These are phyloP conservation scores for Therioaphis trifolii DNA, from an alignment of 2,888 invertebrate genomes.

Conservation along the genomic window DNA sequence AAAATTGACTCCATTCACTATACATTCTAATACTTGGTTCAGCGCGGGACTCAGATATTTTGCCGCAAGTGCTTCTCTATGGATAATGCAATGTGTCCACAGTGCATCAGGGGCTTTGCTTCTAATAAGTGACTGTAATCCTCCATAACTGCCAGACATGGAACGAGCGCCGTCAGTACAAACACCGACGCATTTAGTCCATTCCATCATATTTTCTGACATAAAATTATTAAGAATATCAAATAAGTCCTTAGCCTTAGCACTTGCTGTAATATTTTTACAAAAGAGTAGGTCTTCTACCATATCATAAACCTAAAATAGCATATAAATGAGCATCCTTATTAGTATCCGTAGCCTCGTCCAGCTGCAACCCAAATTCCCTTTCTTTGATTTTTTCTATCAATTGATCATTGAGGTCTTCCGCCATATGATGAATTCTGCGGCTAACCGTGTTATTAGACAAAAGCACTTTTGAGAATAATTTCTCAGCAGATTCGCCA, in stretches of 20 bases:
- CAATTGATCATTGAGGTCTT: constrained; percentile 15
- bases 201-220: too few relatives aligned
- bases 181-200: too few relatives aligned
- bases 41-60: constrained; percentile 33
- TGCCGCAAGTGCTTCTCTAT: constrained; percentile 58
- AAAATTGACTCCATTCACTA: constrained; percentile 27
- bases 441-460: too few relatives aligned
- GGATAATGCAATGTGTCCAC: constrained; percentile 64
- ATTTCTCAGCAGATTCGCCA: constrained; percentile 65
- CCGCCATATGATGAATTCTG: too few relatives aligned
- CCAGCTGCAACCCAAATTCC: constrained; percentile 37
- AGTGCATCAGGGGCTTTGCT: constrained; percentile 41
- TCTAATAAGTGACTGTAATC: too few relatives aligned
- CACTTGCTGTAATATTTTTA: constrained; percentile 1
- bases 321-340: constrained; percentile 38
- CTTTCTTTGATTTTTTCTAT: constrained; percentile 36
- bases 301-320: constrained; percentile 7
- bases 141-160: too few relatives aligned
- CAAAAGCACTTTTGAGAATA: constrained; percentile 60
- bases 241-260: too few relatives aligned
- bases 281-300: constrained; percentile 65
- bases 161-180: too few relatives aligned
- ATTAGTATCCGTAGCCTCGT: constrained; percentile 33
- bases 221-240: background rate
- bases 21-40: constrained; percentile 27